Percentiles rank a stretch among this genome's conserved stretches.
Evolutionary conservation across 1,140 invertebrate species (phyloP).

Genomic region (Zelostemma sp.): DNA sequence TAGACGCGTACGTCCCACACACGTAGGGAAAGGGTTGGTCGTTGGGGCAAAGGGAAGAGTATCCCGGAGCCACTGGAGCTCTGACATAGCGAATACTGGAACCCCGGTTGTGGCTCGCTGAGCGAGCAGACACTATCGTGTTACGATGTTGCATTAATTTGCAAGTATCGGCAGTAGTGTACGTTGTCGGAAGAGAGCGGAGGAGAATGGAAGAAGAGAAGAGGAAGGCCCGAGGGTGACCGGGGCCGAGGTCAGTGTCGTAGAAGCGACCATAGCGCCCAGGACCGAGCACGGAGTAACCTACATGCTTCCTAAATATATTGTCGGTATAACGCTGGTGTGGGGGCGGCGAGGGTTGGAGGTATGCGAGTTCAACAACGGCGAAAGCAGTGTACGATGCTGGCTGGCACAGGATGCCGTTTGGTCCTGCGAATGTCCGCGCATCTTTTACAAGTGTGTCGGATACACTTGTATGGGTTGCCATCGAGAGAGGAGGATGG

Average conservation of each 20-base stretch:
- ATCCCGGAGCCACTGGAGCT: not conserved
- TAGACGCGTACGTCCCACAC: conserved; percentile 22
- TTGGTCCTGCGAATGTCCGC: conserved; percentile 18
- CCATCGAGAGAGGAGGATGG: conserved; percentile 13
- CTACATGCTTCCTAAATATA: conserved; percentile 58
- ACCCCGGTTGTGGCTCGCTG: conserved; percentile 55
- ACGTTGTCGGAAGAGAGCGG: conserved; percentile 20
- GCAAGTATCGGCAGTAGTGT: conserved; percentile 58
- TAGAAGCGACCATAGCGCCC: conserved; percentile 5
- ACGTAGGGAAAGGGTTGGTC: conserved; percentile 17
- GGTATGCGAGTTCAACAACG: conserved; percentile 18
- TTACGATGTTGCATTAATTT: conserved; percentile 65
- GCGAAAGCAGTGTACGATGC: conserved; percentile 39
- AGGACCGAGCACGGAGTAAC: conserved; percentile 27
- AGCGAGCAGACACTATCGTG: conserved; percentile 59
- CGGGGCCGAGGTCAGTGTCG: not conserved
- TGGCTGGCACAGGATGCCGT: conserved; percentile 25
- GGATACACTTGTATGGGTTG: not conserved
- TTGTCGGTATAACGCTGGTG: conserved; percentile 51
- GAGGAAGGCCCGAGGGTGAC: not conserved
- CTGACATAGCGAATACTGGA: conserved; percentile 23
- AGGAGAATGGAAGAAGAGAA: conserved; percentile 13
- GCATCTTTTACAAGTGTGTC: not conserved
- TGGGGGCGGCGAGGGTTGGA: not conserved
- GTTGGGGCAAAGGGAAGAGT: not conserved